These are phyloP conservation scores for Hyles lineata DNA, from an alignment of 2,888 invertebrate species.

Conservation along the genomic window DNA sequence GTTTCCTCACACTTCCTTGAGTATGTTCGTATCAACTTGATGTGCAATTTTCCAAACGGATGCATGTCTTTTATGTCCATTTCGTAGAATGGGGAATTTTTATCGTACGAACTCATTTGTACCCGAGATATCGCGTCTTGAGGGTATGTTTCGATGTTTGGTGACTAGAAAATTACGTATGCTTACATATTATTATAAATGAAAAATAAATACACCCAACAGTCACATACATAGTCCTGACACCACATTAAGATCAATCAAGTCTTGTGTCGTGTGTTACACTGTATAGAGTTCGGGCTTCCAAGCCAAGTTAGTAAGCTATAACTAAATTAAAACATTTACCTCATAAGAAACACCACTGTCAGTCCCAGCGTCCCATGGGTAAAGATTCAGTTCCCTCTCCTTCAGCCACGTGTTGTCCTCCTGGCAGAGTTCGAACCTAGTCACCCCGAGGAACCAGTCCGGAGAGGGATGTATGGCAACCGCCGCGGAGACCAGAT, in stretches of 20 bases:
- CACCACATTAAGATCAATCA: too few relatives aligned
- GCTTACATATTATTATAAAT: too few relatives aligned
- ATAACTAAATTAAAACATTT: slow-evolving; percentile 39
- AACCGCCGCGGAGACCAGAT: slow-evolving; percentile 66
- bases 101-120: slow-evolving; percentile 73
- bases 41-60: slow-evolving; percentile 71
- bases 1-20: slow-evolving; percentile 60
- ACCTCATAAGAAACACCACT: slow-evolving; percentile 96
- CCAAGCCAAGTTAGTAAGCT: neutral
- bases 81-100: slow-evolving; percentile 75
- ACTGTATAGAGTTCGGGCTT: too few relatives aligned
- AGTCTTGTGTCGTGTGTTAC: too few relatives aligned
- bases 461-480: slow-evolving; percentile 89
- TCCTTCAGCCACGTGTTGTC: slow-evolving; percentile 96
- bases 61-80: slow-evolving; percentile 71
- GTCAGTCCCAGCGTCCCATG: slow-evolving; percentile 98
- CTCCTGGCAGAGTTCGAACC: slow-evolving; percentile 93
- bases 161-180: slow-evolving; percentile 52
- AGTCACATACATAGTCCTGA: too few relatives aligned
- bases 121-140: slow-evolving; percentile 70
- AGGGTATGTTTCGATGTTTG: slow-evolving; percentile 71
- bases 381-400: slow-evolving; percentile 93
- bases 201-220: too few relatives aligned
- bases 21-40: slow-evolving; percentile 70
- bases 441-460: slow-evolving; percentile 97